Evolutionary conservation across 2,797 vertebrate species (phyloP).

Genomic region (Calcarius lapponicus): DNA sequence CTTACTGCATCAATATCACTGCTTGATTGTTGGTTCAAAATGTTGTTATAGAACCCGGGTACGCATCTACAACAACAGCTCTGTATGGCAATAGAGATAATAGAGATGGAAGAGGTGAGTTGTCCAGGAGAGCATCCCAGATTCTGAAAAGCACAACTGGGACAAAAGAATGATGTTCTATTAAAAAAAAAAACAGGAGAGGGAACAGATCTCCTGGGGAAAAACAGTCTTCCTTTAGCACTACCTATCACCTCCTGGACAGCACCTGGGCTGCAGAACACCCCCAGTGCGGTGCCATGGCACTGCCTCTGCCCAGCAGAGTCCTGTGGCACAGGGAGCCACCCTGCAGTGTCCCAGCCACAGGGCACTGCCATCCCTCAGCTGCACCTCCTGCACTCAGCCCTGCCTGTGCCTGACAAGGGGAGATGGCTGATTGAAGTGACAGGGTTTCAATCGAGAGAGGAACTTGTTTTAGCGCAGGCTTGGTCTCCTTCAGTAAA

Average conservation of each 20-base stretch:
- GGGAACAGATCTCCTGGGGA: neutral
- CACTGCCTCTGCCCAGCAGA: neutral
- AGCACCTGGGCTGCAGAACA: neutral
- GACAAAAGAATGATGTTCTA: neutral
- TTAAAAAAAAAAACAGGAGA: slow-evolving; percentile 33
- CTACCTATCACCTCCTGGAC: neutral
- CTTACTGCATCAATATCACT: neutral
- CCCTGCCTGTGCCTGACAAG: slow-evolving; percentile 36
- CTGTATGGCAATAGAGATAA: neutral
- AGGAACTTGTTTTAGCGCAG: slow-evolving; percentile 62
- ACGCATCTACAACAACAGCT: neutral
- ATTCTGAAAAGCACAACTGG: neutral
- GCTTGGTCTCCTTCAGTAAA: slow-evolving; percentile 73
- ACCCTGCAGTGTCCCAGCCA: neutral
- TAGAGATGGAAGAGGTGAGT: neutral
- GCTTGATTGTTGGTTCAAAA: neutral
- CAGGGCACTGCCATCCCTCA: neutral
- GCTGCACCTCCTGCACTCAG: neutral
- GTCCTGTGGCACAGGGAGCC: neutral
- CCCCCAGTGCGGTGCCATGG: rapidly evolving
- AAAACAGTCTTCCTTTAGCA: neutral
- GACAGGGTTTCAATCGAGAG: slow-evolving; percentile 64
- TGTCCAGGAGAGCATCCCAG: neutral
- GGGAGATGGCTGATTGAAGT: slow-evolving; percentile 53
- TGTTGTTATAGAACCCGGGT: neutral